Conservation (phyloP, 2,797 vertebrate genomes). For the Agapornis canus region DNA sequence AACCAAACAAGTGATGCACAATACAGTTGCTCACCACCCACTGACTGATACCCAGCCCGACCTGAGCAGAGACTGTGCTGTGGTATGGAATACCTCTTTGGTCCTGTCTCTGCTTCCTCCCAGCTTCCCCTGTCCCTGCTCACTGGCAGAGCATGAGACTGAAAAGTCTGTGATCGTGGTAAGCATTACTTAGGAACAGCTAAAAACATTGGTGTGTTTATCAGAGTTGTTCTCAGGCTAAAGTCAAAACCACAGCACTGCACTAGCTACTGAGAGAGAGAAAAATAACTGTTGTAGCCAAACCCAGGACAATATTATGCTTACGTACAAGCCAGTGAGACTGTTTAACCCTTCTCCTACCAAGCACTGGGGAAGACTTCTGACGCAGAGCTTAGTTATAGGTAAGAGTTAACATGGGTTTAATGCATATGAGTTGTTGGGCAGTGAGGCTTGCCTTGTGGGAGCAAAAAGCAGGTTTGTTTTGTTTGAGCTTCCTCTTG, state of each 20-base stretch:
- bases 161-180: not conserved
- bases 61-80: not conserved
- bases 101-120: not conserved
- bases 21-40: not conserved
- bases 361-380: not conserved
- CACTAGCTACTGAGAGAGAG: not conserved
- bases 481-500: rapidly evolving
- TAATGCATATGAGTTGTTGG: not conserved
- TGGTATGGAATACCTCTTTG: not conserved
- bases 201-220: not conserved
- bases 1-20: not conserved
- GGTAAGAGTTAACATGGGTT: not conserved
- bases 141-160: not conserved
- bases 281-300: not conserved
- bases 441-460: not conserved
- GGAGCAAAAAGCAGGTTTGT: not conserved
- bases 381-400: rapidly evolving
- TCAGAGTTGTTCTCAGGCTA: not conserved
- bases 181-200: not conserved
- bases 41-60: not conserved
- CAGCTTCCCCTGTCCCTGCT: not conserved
- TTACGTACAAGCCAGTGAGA: rapidly evolving
- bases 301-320: not conserved
- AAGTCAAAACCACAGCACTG: not conserved
- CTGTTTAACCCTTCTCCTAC: not conserved